Evolutionary conservation across 2,888 invertebrate species (phyloP).

Genomic region (Synanthedon formicaeformis): DNA sequence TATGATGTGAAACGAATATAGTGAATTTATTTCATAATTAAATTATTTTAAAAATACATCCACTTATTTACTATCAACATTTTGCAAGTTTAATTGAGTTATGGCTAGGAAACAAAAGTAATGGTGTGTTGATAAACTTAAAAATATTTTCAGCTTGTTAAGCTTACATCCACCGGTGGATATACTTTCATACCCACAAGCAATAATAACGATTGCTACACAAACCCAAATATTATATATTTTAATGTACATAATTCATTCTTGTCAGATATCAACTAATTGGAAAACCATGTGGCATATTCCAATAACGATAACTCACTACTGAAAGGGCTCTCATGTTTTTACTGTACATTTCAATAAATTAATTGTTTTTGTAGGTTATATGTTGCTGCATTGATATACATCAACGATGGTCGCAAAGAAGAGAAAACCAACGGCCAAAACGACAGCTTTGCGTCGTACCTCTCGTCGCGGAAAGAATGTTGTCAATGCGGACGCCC

Average conservation of each 20-base stretch:
- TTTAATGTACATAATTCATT: too few relatives aligned
- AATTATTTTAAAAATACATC: background rate
- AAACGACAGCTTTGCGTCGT: slow-evolving; percentile 34
- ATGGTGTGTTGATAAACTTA: background rate
- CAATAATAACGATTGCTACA: background rate
- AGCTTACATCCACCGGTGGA: slow-evolving; percentile 39
- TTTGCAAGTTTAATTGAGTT: background rate
- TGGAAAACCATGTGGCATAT: slow-evolving; percentile 40
- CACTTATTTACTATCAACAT: background rate
- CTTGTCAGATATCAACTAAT: too few relatives aligned
- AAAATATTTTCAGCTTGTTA: background rate
- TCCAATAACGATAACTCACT: slow-evolving; percentile 22
- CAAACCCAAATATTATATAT: too few relatives aligned
- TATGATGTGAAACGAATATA: too few relatives aligned
- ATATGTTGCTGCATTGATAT: slow-evolving; percentile 24
- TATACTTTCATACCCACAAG: slow-evolving; percentile 15
- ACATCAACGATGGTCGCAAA: slow-evolving; percentile 54
- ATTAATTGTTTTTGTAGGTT: slow-evolving; percentile 30
- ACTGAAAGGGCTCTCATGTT: slow-evolving; percentile 31
- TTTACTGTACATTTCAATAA: background rate
- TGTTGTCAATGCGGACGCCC: slow-evolving; percentile 26
- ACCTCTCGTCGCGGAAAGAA: slow-evolving; percentile 51
- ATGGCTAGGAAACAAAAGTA: background rate
- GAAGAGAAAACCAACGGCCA: slow-evolving; percentile 49
- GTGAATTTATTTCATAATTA: too few relatives aligned